phyloP scores from a whole-genome alignment of 1,140 invertebrate genomes.

The Cotesia typhae region DNA sequence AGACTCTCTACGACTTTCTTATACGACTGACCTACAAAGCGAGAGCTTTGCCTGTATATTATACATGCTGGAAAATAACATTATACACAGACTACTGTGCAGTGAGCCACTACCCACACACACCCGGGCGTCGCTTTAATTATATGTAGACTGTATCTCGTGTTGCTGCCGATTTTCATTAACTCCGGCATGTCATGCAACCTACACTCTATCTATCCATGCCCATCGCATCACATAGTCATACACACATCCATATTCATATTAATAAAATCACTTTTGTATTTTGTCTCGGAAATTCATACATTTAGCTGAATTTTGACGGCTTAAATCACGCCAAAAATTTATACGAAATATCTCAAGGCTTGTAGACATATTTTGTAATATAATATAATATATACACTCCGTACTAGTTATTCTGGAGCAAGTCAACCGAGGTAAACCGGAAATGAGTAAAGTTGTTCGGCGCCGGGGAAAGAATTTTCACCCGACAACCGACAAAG shows the following conservation, averaged over 20 bases:
- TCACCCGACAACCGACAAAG: conserved; percentile 12
- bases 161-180: too few species aligned
- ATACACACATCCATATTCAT: too few species aligned
- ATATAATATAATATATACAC: conserved; percentile 1
- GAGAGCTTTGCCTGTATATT: background rate
- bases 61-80: background rate
- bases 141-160: too few species aligned
- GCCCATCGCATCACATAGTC: too few species aligned
- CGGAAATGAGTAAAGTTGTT: conserved; percentile 42
- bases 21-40: conserved; percentile 5
- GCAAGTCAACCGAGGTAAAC: conserved; percentile 39
- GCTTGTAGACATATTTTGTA: background rate
- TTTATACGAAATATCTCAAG: background rate
- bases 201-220: too few species aligned
- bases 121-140: too few species aligned
- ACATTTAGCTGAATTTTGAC: too few species aligned
- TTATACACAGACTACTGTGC: background rate
- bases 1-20: background rate
- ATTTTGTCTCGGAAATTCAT: too few species aligned
- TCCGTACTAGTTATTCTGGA: background rate
- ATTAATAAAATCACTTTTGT: too few species aligned
- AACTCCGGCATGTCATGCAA: too few species aligned
- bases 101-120: too few species aligned
- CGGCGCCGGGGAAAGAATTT: conserved; percentile 40
- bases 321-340: too few species aligned